These are phyloP conservation scores for Mobula hypostoma DNA, from an alignment of 2,113 vertebrate genomes.

Conservation along the genomic window DNA sequence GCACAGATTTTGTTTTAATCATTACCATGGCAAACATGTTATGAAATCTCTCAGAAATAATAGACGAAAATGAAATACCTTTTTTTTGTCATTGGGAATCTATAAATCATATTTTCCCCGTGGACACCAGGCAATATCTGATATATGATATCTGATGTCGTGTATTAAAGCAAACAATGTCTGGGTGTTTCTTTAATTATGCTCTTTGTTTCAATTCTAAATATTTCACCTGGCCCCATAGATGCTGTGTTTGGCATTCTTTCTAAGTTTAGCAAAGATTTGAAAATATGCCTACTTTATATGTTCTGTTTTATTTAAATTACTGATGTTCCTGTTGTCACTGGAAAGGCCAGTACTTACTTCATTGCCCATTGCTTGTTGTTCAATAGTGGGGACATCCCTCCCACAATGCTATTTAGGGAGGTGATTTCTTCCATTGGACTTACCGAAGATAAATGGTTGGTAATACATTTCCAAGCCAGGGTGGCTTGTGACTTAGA, in stretches of 20 bases:
- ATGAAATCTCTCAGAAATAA: slow-evolving; percentile 26
- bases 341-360: too few species aligned
- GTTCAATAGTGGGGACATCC: too few species aligned
- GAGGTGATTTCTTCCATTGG: too few species aligned
- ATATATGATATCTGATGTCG: slow-evolving; percentile 15
- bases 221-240: background rate
- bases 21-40: slow-evolving; percentile 13
- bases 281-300: background rate
- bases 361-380: too few species aligned
- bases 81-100: slow-evolving; percentile 16
- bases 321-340: too few species aligned
- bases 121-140: background rate
- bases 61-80: background rate
- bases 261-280: background rate
- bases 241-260: background rate
- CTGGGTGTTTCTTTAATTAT: background rate
- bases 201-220: background rate
- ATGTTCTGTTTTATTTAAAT: background rate
- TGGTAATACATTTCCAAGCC: too few species aligned
- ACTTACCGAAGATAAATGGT: too few species aligned
- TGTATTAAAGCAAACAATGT: slow-evolving; percentile 5
- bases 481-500: too few species aligned
- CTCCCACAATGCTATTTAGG: too few species aligned
- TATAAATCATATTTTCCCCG: background rate
- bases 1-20: background rate